Percentiles rank a stretch among this genome's conserved stretches.
phyloP scores from a whole-genome alignment of 2,113 vertebrate genomes.

The Anolis carolinensis region DNA sequence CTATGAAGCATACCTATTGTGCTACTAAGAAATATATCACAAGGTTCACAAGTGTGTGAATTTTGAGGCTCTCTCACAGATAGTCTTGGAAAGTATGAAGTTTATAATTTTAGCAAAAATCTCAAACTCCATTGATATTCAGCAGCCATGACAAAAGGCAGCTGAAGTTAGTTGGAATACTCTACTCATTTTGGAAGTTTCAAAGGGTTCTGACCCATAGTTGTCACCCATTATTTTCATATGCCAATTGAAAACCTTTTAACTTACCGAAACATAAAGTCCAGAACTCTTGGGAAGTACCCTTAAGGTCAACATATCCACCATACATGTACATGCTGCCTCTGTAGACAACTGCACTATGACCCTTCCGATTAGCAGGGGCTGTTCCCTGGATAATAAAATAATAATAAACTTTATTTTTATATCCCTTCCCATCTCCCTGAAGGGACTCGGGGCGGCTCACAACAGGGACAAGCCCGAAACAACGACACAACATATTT shows the following conservation, averaged over 20 bases:
- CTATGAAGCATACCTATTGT: background rate
- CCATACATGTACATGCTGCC: slow-evolving; percentile 84
- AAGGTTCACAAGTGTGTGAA: background rate
- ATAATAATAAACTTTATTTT: background rate
- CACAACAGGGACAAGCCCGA: too few species aligned
- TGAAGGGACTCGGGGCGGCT: too few species aligned
- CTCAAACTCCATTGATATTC: background rate
- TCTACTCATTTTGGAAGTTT: background rate
- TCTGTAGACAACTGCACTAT: slow-evolving; percentile 81
- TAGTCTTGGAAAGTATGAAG: background rate
- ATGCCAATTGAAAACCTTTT: background rate
- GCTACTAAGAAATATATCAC: background rate
- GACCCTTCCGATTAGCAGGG: slow-evolving; percentile 84
- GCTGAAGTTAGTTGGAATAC: background rate
- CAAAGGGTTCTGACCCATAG: background rate
- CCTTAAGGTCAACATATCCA: slow-evolving; percentile 84
- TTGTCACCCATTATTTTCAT: background rate
- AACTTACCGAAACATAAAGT: slow-evolving; percentile 79
- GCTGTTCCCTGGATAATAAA: slow-evolving; percentile 56
- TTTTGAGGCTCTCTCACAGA: background rate
- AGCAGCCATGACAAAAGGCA: background rate
- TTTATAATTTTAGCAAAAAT: background rate
- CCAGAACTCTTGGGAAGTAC: slow-evolving; percentile 87
- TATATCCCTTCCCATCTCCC: too few species aligned
- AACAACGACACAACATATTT: too few species aligned